Percentiles rank a stretch among this genome's conserved stretches.
Evolutionary conservation across 1,140 invertebrate genomes (phyloP).

Genomic region (Frieseomelitta varia): DNA sequence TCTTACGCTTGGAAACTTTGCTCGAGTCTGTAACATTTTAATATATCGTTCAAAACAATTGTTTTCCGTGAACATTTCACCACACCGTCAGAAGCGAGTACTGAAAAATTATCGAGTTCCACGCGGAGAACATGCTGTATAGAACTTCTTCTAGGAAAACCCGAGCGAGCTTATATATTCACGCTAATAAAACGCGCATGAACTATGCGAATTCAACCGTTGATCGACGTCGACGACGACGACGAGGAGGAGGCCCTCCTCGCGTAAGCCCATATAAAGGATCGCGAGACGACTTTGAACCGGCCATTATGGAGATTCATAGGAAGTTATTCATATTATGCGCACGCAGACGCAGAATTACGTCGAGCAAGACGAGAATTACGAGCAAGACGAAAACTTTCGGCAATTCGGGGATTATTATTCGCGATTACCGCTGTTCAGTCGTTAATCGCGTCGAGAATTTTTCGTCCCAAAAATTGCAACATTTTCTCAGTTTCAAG

Average conservation of each 20-base stretch:
- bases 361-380: neutral
- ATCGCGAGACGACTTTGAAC: conserved; percentile 22
- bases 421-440: too few relatives aligned
- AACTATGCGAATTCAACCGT: neutral
- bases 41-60: too few relatives aligned
- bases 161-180: neutral
- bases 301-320: conserved; percentile 37
- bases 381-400: conserved; percentile 22
- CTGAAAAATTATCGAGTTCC: too few relatives aligned
- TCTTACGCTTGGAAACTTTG: too few relatives aligned
- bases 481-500: too few relatives aligned
- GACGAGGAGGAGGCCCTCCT: neutral
- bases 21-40: too few relatives aligned
- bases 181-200: neutral
- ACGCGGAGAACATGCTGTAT: too few relatives aligned
- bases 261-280: conserved; percentile 3
- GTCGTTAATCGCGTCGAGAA: too few relatives aligned
- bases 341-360: conserved; percentile 19
- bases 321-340: conserved; percentile 37
- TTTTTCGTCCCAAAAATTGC: too few relatives aligned
- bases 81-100: too few relatives aligned
- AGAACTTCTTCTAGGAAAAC: too few relatives aligned
- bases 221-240: neutral
- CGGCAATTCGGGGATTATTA: conserved; percentile 37
- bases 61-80: too few relatives aligned